phyloP scores from a whole-genome alignment of 2,888 invertebrate species.

The Xestia sexstrigata region DNA sequence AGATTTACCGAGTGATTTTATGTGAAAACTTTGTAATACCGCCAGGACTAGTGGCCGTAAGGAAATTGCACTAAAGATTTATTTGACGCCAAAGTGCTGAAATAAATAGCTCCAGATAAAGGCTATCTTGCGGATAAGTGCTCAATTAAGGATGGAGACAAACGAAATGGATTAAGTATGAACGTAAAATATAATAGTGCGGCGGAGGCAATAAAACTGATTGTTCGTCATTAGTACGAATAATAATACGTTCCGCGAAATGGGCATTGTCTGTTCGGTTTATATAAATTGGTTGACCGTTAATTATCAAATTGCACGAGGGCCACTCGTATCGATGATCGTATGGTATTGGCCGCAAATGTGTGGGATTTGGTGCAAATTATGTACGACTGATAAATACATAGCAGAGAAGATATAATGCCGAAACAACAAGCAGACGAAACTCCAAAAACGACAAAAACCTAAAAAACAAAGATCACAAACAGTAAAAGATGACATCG shows the following conservation, averaged over 20 bases:
- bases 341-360: neutral
- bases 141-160: slow-evolving; percentile 52
- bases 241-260: neutral
- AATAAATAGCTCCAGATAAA: slow-evolving; percentile 61
- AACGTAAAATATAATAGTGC: slow-evolving; percentile 51
- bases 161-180: slow-evolving; percentile 46
- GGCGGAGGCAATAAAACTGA: slow-evolving; percentile 11
- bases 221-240: slow-evolving; percentile 30
- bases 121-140: slow-evolving; percentile 47
- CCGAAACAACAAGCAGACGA: neutral
- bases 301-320: slow-evolving; percentile 24
- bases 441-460: neutral
- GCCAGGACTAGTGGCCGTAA: slow-evolving; percentile 37
- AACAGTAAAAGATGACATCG: slow-evolving; percentile 33
- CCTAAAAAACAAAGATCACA: neutral
- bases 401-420: neutral
- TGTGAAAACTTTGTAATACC: slow-evolving; percentile 59
- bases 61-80: slow-evolving; percentile 60
- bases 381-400: neutral
- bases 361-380: neutral
- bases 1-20: slow-evolving; percentile 58
- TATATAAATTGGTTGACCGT: slow-evolving; percentile 14
- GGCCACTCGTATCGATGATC: neutral
- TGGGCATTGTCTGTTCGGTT: neutral
- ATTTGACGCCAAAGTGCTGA: slow-evolving; percentile 56